phyloP scores from a whole-genome alignment of 2,113 vertebrate species.

The Delphinapterus leucas region DNA sequence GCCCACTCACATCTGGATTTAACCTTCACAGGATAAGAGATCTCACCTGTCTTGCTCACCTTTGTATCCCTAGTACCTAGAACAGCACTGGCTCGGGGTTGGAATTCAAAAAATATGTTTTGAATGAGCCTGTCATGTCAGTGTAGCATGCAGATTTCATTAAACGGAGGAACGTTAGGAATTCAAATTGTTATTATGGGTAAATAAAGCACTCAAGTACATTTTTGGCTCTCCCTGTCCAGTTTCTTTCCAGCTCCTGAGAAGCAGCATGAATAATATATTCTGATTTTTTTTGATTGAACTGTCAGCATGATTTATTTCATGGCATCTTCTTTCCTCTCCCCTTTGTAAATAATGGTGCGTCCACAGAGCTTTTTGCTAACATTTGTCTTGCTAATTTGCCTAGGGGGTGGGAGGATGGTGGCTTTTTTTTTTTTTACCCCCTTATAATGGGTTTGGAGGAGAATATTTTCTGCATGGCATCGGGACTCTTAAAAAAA shows the following conservation, averaged over 20 bases:
- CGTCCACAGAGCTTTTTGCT: slow-evolving; percentile 43
- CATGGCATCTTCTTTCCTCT: slow-evolving; percentile 56
- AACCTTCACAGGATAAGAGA: background rate
- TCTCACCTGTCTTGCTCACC: background rate
- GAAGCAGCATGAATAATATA: slow-evolving; percentile 74
- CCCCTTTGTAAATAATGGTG: slow-evolving; percentile 69
- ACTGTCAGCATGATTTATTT: slow-evolving; percentile 76
- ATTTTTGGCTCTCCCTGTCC: slow-evolving; percentile 62
- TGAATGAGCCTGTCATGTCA: background rate
- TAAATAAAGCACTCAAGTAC: slow-evolving; percentile 56
- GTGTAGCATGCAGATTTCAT: slow-evolving; percentile 37
- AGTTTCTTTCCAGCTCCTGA: slow-evolving; percentile 61
- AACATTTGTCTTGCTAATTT: slow-evolving; percentile 77
- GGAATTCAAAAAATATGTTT: background rate
- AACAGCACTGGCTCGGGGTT: background rate
- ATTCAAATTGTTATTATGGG: slow-evolving; percentile 41
- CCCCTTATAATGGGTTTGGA: slow-evolving; percentile 15
- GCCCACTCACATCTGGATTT: background rate
- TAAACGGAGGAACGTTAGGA: background rate
- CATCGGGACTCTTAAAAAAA: background rate
- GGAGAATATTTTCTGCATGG: slow-evolving; percentile 19
- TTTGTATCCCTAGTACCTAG: background rate
- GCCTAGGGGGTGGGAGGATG: slow-evolving; percentile 43
- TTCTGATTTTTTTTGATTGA: slow-evolving; percentile 76
- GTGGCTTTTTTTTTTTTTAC: slow-evolving; percentile 35